A percentile compares a stretch with the other conserved stretches of the same genome.
Evolutionary conservation across 2,797 vertebrate genomes (phyloP).

Genomic region (Intellagama lesueurii): DNA sequence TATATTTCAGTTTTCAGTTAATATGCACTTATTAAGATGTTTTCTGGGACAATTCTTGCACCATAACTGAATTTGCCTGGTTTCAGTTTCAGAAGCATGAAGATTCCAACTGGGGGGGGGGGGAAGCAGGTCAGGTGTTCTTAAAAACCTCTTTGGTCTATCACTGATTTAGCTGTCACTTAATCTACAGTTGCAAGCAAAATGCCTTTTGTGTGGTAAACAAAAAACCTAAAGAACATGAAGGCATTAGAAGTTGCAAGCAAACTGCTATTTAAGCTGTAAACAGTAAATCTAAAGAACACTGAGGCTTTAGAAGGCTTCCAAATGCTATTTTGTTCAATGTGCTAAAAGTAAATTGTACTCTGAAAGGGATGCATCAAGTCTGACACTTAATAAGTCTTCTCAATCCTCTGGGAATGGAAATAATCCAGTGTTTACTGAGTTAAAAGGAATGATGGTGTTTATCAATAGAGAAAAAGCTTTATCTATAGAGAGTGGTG

Average conservation of each 20-base stretch:
- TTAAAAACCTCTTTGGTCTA: background rate
- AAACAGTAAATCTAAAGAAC: background rate
- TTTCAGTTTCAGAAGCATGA: background rate
- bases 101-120: background rate
- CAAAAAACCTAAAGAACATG: background rate
- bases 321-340: constrained; percentile 7
- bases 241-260: background rate
- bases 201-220: background rate
- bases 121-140: background rate
- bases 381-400: constrained; percentile 12
- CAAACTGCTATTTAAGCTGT: background rate
- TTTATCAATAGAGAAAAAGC: background rate
- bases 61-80: background rate
- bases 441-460: background rate
- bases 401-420: background rate
- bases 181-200: background rate
- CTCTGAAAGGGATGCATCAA: constrained; percentile 6
- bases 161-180: background rate
- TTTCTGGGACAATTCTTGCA: background rate
- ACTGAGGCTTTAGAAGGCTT: background rate
- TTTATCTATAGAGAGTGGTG: background rate
- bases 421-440: background rate
- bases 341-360: constrained; percentile 7
- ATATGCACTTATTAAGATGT: background rate
- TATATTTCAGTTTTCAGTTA: background rate